phyloP scores from a whole-genome alignment of 2,888 invertebrate genomes.

The Sinotaia quadrata region DNA sequence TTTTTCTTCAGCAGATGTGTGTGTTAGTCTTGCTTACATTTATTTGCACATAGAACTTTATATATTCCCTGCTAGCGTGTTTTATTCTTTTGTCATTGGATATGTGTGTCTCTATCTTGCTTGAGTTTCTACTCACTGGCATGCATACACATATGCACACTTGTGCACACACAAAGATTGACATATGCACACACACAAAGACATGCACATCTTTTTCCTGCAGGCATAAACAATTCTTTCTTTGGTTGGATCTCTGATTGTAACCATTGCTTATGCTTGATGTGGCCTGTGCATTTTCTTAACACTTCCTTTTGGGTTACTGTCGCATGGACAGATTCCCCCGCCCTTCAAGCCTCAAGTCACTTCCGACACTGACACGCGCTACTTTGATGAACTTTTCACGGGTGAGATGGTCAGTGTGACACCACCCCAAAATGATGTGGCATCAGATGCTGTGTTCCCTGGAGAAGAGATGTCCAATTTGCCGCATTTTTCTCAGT shows the following conservation, averaged over 20 bases:
- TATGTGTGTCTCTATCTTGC: too few species aligned
- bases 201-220: too few species aligned
- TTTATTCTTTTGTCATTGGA: too few species aligned
- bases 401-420: constrained; percentile 79
- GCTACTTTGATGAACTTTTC: constrained; percentile 98
- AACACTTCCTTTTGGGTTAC: constrained; percentile 13
- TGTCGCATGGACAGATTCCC: constrained; percentile 78
- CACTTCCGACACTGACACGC: constrained; percentile 94
- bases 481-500: constrained; percentile 82
- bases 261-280: neutral
- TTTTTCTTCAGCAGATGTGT: too few species aligned
- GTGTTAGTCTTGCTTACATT: too few species aligned
- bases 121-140: too few species aligned
- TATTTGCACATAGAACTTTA: too few species aligned
- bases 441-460: constrained; percentile 33
- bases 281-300: constrained; percentile 14
- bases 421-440: constrained; percentile 56
- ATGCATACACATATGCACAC: too few species aligned
- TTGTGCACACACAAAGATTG: too few species aligned
- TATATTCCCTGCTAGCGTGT: too few species aligned
- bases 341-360: constrained; percentile 82
- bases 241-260: neutral
- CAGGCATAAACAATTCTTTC: too few species aligned
- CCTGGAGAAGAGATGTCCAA: constrained; percentile 44
- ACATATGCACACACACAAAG: too few species aligned